Base-by-base conservation (phyloP, 2,113 vertebrate species). In the Chaenocephalus aceratus region DNA sequence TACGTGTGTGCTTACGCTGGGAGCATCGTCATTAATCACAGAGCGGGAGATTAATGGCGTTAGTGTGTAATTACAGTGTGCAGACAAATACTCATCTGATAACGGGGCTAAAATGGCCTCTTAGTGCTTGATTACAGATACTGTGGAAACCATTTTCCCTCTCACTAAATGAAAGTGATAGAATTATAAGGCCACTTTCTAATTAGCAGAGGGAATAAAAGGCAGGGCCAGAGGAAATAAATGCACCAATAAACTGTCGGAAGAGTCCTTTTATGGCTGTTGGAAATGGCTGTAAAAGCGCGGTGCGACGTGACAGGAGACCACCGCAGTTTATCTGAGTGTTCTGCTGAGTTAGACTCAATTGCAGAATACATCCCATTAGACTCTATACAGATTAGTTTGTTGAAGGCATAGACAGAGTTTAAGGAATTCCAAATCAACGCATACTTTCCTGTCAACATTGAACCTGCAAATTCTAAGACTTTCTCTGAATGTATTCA, bases 61-160 rank as follows among this genome's bases (percentile, higher is more conserved):
- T 51, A 30, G 21, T 54, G 64, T 77, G 81, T 90, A 91, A 92
- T 93, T 91, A 91, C 83, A 84, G 70, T 64, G 68, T 72, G 84
- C 84, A 72, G 67, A 85, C 83, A 87, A 90, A 91, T 82, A 88
- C 87, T 89, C 64, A 85, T 72, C 82, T 68, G 69, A 93, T 87
- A 85, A 82, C 52, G 6, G 56, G 48, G 72, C 65, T 75, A 66
- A 83, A 89, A 92, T 61, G 66, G 81, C 75, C 82, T 84, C 57
- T 79, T 72, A 52, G 34, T 5, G 54, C 34, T 71, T 86, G 65
- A 82, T 86, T 88, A 79, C 53, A 71, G 67, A 44, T 36, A 8
- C 71, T 18, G 58, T 44, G 52, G 10, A 56, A 59, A 45, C 59
- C 48, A 10, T 64, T 81, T 30, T 53, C 34, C 72, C 58, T 49